Conservation (phyloP, 2,797 vertebrate genomes). For the Urocyon cinereoargenteus region DNA sequence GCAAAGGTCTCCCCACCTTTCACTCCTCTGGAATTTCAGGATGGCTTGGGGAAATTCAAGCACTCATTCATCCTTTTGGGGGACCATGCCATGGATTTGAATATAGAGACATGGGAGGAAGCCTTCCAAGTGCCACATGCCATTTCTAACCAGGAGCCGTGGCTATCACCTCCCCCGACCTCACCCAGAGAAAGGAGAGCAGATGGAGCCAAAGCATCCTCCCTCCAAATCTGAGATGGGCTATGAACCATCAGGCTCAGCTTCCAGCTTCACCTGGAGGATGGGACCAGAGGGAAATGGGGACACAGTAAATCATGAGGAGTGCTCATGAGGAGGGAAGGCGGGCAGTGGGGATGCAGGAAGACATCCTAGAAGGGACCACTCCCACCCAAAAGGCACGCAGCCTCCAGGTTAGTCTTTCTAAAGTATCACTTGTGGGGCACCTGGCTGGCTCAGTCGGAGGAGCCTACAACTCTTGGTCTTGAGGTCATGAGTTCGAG, state of each 20-base stretch:
- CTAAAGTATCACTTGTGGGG: neutral
- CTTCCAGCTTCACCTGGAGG: neutral
- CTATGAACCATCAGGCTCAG: neutral
- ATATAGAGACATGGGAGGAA: slow-evolving; percentile 67
- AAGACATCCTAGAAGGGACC: neutral
- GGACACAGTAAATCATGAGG: neutral
- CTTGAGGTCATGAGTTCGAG: neutral
- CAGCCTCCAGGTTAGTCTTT: neutral
- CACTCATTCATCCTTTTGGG: slow-evolving; percentile 86
- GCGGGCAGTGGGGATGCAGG: fast-evolving
- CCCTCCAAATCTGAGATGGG: neutral
- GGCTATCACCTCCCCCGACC: neutral
- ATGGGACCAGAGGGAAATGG: neutral
- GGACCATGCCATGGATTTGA: slow-evolving; percentile 81
- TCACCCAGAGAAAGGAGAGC: neutral
- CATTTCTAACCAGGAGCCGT: slow-evolving; percentile 61
- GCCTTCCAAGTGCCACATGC: slow-evolving; percentile 70
- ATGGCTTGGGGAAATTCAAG: slow-evolving; percentile 83
- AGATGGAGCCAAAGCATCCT: neutral
- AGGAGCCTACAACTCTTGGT: neutral
- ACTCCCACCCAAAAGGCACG: neutral
- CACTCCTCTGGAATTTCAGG: slow-evolving; percentile 87
- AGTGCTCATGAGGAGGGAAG: neutral
- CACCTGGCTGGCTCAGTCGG: neutral
- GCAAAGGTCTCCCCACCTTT: slow-evolving; percentile 86